Evolutionary conservation across 2,113 vertebrate genomes (phyloP), one percentile per base, ranked within the genome.

Genomic region (Carlito syrichta): DNA sequence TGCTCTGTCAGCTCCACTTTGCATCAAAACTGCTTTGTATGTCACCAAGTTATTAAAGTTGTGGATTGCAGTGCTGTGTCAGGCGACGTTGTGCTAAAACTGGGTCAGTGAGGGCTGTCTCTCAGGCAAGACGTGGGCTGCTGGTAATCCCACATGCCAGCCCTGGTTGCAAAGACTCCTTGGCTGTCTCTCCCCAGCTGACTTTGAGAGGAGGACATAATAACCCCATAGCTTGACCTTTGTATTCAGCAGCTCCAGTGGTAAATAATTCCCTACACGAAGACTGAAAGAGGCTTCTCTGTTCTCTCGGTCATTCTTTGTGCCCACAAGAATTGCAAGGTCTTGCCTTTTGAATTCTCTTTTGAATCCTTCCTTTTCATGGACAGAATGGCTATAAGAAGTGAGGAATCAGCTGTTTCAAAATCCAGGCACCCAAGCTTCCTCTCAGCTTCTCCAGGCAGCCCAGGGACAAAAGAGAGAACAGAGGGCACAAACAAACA

Each of bases 41-140:
- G 98, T 98, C 98, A 98, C 96, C 81, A 54, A 97, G 98, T 98
- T 98, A 98, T 98, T 99, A 98, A 98, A 98, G 98, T 96, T 97
- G 98, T 10, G 96, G 98, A 97, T 84, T 91, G 97, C 63, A 73
- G 89, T 95, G 97, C 40, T 40, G 96, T 69, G 94, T 71, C 97
- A 94, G 97, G 96, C 66, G 25, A 76, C 23, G 94, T 54, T 86
- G 86, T 87, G 89, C 95, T 95, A 83, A 98, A 99, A 98, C 86
- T 98, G 98, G 98, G 98, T 98, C 98, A 98, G 95, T 30, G 0
- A 0, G 95, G 93, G 93, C 98, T 83, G 1, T 22, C 97, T 98
- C 97, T 94, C 23, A 0, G 60, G 97, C 74, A 97, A 95, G 97
- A 96, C 32, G 1, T 92, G 91, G 97, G 89, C 97, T 97, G 76